Percentiles rank a stretch among this genome's conserved stretches.
Conservation (phyloP, 2,797 vertebrate species). For the Oreortyx pictus region DNA sequence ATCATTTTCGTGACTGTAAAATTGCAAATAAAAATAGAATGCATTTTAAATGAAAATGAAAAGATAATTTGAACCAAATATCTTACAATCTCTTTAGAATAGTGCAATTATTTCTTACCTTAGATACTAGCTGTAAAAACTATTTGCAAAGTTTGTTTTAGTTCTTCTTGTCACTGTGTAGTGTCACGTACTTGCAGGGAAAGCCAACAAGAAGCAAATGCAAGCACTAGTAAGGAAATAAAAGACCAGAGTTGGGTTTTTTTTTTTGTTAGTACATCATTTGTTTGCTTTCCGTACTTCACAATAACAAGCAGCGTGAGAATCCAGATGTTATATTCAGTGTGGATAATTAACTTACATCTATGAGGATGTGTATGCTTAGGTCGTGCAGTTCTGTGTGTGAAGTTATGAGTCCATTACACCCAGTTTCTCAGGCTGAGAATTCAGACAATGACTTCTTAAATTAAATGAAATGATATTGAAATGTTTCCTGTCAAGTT, state of each 20-base stretch:
- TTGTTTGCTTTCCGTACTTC: not conserved
- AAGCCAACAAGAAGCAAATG: not conserved
- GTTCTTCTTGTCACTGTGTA: not conserved
- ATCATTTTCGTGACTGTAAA: not conserved
- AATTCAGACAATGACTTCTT: not conserved
- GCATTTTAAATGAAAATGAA: not conserved
- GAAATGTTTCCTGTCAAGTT: not conserved
- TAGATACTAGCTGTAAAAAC: not conserved
- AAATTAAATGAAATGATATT: not conserved
- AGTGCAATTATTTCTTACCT: not conserved
- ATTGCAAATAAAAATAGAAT: not conserved
- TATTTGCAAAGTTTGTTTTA: not conserved
- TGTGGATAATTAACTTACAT: not conserved
- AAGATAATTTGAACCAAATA: not conserved
- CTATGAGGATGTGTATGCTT: not conserved
- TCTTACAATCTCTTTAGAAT: not conserved
- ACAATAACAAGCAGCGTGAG: not conserved
- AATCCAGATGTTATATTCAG: not conserved
- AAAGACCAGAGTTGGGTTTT: not conserved
- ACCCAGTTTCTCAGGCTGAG: not conserved
- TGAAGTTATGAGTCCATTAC: not conserved
- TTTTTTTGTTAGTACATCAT: not conserved
- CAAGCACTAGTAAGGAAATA: not conserved
- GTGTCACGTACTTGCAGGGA: not conserved
- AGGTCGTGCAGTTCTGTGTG: not conserved